Percentiles rank a stretch among this genome's conserved stretches.
Evolutionary conservation across 2,888 invertebrate genomes (phyloP).

Genomic region (Thysanoteuthis rhombus): DNA sequence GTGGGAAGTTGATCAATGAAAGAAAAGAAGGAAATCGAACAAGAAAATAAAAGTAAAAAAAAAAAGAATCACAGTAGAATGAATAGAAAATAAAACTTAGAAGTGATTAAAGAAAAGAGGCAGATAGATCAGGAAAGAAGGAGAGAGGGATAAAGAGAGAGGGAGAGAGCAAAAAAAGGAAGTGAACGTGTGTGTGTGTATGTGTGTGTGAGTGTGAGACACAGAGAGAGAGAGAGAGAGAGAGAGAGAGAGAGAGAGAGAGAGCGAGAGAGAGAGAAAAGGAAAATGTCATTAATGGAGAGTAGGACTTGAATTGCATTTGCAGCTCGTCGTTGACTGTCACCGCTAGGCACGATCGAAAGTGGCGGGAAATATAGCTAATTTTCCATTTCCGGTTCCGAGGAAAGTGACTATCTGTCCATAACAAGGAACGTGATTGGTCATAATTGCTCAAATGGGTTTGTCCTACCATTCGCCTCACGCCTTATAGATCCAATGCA

Average conservation of each 20-base stretch:
- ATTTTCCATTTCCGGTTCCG: slow-evolving; percentile 28
- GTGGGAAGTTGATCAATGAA: too few species aligned
- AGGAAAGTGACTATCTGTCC: slow-evolving; percentile 27
- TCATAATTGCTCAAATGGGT: slow-evolving; percentile 25
- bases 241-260: background rate
- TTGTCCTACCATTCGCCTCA: background rate
- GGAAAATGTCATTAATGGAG: background rate
- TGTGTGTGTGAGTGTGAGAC: too few species aligned
- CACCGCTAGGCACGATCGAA: background rate
- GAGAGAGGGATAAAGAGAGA: background rate
- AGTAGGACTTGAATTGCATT: background rate
- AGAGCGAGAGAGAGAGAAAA: background rate
- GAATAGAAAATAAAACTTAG: too few species aligned
- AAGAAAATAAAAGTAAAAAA: too few species aligned
- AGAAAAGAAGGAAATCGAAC: too few species aligned
- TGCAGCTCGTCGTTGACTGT: background rate
- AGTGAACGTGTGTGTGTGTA: too few species aligned
- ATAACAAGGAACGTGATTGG: slow-evolving; percentile 31
- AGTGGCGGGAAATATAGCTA: slow-evolving; percentile 28
- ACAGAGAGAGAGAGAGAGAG: too few species aligned
- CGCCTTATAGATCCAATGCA: background rate
- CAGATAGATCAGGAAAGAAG: background rate
- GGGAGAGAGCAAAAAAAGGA: too few species aligned
- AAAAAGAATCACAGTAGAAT: too few species aligned
- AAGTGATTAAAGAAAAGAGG: too few species aligned